These are phyloP conservation scores for Acronicta alni DNA, from an alignment of 2,888 invertebrate genomes.

Conservation along the genomic window DNA sequence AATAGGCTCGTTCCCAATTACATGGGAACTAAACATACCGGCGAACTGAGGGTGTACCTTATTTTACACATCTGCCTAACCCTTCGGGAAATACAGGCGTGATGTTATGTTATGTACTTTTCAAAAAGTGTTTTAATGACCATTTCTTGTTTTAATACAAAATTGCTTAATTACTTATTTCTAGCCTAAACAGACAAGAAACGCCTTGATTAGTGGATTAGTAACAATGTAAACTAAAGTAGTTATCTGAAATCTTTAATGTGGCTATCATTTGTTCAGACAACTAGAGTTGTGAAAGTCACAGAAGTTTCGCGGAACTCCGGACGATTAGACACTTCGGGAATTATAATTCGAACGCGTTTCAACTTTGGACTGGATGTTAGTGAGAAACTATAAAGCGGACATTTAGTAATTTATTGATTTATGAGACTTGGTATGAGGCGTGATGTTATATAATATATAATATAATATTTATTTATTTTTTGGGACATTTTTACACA, in stretches of 20 bases:
- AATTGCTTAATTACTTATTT: slow-evolving; percentile 20
- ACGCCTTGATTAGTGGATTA: slow-evolving; percentile 24
- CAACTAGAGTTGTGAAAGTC: slow-evolving; percentile 19
- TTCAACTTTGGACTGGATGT: background rate
- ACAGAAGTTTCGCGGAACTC: slow-evolving; percentile 5
- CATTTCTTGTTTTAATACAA: background rate
- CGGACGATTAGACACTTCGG: background rate
- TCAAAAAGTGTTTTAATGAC: too few species aligned
- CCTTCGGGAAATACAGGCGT: too few species aligned
- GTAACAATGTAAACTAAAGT: slow-evolving; percentile 26
- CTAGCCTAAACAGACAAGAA: slow-evolving; percentile 15
- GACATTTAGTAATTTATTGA: background rate
- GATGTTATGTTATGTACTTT: too few species aligned
- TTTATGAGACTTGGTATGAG: too few species aligned
- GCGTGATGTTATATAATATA: too few species aligned
- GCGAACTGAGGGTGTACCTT: too few species aligned
- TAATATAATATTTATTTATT: too few species aligned
- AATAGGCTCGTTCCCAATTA: too few species aligned
- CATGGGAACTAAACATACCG: too few species aligned
- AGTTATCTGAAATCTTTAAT: slow-evolving; percentile 40
- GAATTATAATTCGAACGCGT: slow-evolving; percentile 6
- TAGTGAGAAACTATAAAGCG: background rate
- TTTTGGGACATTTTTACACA: too few species aligned
- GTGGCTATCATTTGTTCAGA: slow-evolving; percentile 18
- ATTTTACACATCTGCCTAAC: too few species aligned